Evolutionary conservation across 2,888 invertebrate genomes (phyloP).

Genomic region (Dynastes maya): DNA sequence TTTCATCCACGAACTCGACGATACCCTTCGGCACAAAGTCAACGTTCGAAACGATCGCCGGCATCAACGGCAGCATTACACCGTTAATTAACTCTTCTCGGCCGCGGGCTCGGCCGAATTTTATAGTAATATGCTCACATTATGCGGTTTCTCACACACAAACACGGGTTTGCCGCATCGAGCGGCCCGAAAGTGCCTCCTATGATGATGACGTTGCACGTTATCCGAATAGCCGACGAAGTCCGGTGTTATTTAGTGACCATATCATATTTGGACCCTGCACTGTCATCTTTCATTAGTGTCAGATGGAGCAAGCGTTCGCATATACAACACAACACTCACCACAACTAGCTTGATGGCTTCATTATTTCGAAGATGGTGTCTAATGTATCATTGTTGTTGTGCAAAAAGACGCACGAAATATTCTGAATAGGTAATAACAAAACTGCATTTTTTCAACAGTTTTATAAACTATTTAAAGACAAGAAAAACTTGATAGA

Average conservation of each 20-base stretch:
- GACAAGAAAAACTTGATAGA: too few relatives aligned
- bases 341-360: slow-evolving; percentile 26
- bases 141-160: slow-evolving; percentile 54
- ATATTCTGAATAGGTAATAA: not conserved
- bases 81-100: slow-evolving; percentile 54
- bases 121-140: slow-evolving; percentile 54
- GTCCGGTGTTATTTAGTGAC: slow-evolving; percentile 42
- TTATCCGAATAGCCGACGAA: slow-evolving; percentile 12
- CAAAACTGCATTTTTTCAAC: not conserved
- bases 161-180: slow-evolving; percentile 21
- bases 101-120: slow-evolving; percentile 52
- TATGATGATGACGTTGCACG: slow-evolving; percentile 44
- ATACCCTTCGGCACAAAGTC: slow-evolving; percentile 31
- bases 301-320: slow-evolving; percentile 37
- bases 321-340: slow-evolving; percentile 4
- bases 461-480: too few relatives aligned
- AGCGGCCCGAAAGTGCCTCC: slow-evolving; percentile 18
- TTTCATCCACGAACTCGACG: not conserved
- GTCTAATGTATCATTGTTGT: not conserved
- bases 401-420: not conserved
- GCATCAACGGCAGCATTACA: slow-evolving; percentile 49
- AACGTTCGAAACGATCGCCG: slow-evolving; percentile 34
- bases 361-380: slow-evolving; percentile 43
- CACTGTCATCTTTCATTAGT: slow-evolving; percentile 48
- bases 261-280: slow-evolving; percentile 50